Percentiles rank a stretch among this genome's conserved stretches.
Evolutionary conservation across 2,797 vertebrate genomes (phyloP).

Genomic region (Amblyraja radiata): DNA sequence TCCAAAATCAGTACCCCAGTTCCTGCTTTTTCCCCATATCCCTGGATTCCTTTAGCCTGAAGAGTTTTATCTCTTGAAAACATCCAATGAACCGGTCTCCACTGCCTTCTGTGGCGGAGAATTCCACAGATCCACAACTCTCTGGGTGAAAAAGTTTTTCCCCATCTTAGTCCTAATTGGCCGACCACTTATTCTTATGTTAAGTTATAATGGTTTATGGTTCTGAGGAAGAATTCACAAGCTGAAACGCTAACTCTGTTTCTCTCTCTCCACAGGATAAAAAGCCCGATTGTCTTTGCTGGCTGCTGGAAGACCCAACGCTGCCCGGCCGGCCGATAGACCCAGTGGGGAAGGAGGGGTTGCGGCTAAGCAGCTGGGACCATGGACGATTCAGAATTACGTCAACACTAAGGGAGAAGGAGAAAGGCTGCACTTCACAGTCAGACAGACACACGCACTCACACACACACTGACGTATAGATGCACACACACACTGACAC

Average conservation of each 20-base stretch:
- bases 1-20: no score
- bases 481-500: background rate
- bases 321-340: conserved; percentile 65
- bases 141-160: no score
- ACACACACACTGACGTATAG: no score
- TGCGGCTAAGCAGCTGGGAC: conserved; percentile 81
- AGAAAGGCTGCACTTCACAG: conserved; percentile 70
- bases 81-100: no score
- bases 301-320: conserved; percentile 65
- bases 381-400: conserved; percentile 79
- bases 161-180: no score
- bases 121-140: no score
- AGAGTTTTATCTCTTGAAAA: no score
- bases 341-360: conserved; percentile 58
- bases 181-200: no score
- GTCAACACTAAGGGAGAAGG: conserved; percentile 70
- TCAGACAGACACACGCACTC: conserved; percentile 33
- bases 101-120: no score
- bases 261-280: conserved; percentile 53
- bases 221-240: background rate
- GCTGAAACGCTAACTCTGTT: background rate
- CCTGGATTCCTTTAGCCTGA: no score
- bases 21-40: no score
- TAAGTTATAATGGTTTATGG: background rate
- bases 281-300: conserved; percentile 77